These are phyloP conservation scores for Pelvicachromis taeniatus DNA, from an alignment of 2,113 vertebrate genomes.

Conservation along the genomic window DNA sequence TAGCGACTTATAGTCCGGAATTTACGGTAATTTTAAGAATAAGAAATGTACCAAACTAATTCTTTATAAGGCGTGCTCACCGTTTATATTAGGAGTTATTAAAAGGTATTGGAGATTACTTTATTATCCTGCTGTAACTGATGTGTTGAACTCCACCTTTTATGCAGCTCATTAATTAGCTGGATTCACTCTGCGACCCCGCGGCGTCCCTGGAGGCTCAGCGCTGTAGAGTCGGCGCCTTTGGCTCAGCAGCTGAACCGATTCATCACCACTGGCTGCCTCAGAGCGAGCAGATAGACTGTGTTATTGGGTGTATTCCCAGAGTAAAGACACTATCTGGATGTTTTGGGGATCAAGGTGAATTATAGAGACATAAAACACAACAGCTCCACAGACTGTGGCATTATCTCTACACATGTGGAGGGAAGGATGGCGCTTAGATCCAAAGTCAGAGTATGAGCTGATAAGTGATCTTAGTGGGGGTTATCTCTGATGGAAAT, in stretches of 20 bases:
- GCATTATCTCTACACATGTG: background rate
- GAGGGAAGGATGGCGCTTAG: background rate
- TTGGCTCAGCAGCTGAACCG: background rate
- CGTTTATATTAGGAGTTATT: background rate
- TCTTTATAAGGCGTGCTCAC: background rate
- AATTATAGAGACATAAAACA: background rate
- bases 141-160: background rate
- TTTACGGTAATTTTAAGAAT: background rate
- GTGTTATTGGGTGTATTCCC: background rate
- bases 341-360: background rate
- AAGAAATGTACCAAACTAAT: background rate
- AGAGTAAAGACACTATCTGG: background rate
- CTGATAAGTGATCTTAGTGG: accelerated
- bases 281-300: background rate
- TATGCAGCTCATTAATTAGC: background rate
- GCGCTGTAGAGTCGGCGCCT: background rate
- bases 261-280: conserved; percentile 5
- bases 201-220: background rate
- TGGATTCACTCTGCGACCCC: background rate
- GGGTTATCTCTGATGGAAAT: accelerated
- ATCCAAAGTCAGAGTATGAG: background rate
- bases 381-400: background rate
- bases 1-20: too few species aligned
- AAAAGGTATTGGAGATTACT: background rate
- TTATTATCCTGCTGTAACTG: background rate